Base-by-base conservation (phyloP, 2,888 invertebrate genomes). In the Stegophylla sp. region DNA sequence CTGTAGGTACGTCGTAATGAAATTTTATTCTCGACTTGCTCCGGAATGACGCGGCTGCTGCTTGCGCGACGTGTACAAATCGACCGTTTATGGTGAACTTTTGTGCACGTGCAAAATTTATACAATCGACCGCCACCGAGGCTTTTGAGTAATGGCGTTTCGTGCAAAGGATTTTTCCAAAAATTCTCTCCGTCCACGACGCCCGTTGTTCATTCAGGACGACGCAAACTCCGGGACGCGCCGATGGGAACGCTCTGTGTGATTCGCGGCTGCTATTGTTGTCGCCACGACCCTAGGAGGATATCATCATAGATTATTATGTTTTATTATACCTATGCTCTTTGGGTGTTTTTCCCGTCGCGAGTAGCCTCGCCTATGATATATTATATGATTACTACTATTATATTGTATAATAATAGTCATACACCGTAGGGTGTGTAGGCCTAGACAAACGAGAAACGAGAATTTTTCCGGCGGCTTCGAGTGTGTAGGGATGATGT, bases 121-220 rank as follows among this genome's bases (percentile, higher is more conserved):
- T 56, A 20, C 56, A 56, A 56, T 56, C 56, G 56, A 56, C 56
- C 20, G 56, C 23, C 2, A 56, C 53, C 48, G 48, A 20, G 56
- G 56, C 34, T 34, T 56, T 56, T 56, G 56, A 56, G 56, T 56
- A 56, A 56, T 56, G 56, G 20, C 56, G 20, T 56, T 56, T 56
- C 23, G 56, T 56, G 56, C 56, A 56, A 56, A 34, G 34, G 34
- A 56, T 56, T 56, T 56, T 56, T 56, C 34, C 4, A 34, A 7
- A 3, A 7, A 7, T 5, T 34, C 7, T 34, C 7, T 34, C 34
- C 23, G 23, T 12, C 20, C 12, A 56, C 56, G 20, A 56, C 56
- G 56, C 56, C 56, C 56, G 56, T 56, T 56, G 12, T 23, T 12
- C 53, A 3, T 23, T 12, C 53, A 3, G n/a, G 53, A 45, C 45